Base-by-base conservation (phyloP, 2,113 vertebrate species). In the Pardalotus punctatus region DNA sequence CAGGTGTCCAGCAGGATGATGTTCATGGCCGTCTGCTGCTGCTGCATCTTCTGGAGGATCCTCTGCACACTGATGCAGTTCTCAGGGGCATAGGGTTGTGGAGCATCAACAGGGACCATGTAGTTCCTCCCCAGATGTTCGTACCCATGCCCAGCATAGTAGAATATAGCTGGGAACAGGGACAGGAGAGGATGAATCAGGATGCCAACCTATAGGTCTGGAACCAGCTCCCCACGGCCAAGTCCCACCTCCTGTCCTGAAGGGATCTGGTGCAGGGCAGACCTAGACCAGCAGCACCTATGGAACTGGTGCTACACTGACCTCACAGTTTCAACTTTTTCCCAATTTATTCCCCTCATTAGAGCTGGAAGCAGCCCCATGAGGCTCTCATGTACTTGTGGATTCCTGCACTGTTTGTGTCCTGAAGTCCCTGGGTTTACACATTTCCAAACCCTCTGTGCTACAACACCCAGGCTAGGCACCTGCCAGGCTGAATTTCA, bases 61-160 rank as follows among this genome's bases (percentile, higher is more conserved):
- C 97, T 98, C 96, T 99, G 98, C 84, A 99, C 98, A 3, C 98
- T 98, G 91, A 99, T 97, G 60, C 99, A 99, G 97, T 99, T 98
- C 86, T 98, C 98, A 15, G 98, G 97, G 48, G 74, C 60, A 15
- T 99, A 99, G 2, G 98, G 98, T 16, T 98, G 98, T 8, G 99
- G 99, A 57, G 99, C 98, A 25, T 99, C 98, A 43, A 99, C 76
- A 1, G 98, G 97, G 22, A 99, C 98, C 96, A 99, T 94, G 95
- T 99, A 99, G 96, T 99, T 99, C 93, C 98, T 98, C 42, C 98
- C 98, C 3, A 95, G 66, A 33, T 94, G 97, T 71, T 99, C 99
- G 0, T 98, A 99, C 2, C 99, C 98, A 0, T 99, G 98, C 16
- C 99, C 99, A 3, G 99, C 98, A 4, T 99, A 99, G 97, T 99